Evolutionary conservation across 2,797 vertebrate species (phyloP).

Genomic region (Huso huso): DNA sequence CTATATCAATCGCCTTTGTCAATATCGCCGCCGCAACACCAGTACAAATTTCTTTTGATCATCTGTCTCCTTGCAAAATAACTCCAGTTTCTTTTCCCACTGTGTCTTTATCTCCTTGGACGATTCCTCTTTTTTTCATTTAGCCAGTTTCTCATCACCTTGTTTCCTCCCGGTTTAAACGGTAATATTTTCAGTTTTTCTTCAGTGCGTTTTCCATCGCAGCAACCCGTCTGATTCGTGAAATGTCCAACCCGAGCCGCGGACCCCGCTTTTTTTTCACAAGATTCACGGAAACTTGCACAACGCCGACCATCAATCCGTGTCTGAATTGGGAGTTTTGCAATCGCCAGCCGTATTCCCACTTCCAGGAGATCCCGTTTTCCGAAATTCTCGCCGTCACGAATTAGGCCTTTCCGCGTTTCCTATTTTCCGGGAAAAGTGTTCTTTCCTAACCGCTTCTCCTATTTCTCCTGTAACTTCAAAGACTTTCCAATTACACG

Average conservation of each 20-base stretch:
- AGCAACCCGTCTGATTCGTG: neutral
- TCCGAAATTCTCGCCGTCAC: constrained; percentile 1
- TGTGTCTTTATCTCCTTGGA: constrained; percentile 35
- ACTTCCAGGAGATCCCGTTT: neutral
- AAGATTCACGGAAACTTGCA: constrained; percentile 14
- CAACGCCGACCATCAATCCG: constrained; percentile 15
- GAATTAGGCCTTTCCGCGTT: constrained; percentile 14
- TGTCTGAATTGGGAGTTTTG: neutral
- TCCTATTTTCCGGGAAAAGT: constrained; percentile 8
- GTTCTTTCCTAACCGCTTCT: constrained; percentile 4
- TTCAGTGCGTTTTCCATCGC: constrained; percentile 12
- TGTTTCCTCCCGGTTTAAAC: constrained; percentile 32
- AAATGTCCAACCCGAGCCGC: too few species aligned
- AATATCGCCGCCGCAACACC: constrained; percentile 6
- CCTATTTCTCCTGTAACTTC: constrained; percentile 11
- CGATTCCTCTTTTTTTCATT: constrained; percentile 25
- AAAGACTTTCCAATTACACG: constrained; percentile 6
- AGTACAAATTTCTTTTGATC: constrained; percentile 17
- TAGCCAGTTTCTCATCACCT: constrained; percentile 38
- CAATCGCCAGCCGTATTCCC: neutral
- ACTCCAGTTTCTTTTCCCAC: constrained; percentile 24
- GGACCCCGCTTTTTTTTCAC: neutral
- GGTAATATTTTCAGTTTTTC: constrained; percentile 22
- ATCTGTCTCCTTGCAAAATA: constrained; percentile 27
- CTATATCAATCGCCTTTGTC: constrained; percentile 8